phyloP scores from a whole-genome alignment of 2,113 vertebrate species.

The Rafetus swinhoei region DNA sequence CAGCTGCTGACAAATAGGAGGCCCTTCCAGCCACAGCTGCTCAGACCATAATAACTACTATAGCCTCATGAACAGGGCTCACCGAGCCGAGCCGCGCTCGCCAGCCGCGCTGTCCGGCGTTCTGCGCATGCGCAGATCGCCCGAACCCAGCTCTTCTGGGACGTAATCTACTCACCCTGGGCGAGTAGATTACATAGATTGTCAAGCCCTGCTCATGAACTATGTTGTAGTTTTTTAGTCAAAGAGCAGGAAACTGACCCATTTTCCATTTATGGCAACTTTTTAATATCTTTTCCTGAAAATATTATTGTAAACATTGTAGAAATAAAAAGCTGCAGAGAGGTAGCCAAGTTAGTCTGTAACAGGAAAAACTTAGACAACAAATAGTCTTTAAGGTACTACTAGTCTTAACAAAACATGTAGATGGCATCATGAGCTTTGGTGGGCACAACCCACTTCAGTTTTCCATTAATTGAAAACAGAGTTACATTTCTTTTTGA shows the following conservation, averaged over 20 bases:
- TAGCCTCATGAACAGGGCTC: not conserved
- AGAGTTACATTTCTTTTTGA: conserved; percentile 6
- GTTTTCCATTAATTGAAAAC: not conserved
- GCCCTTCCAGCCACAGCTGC: not conserved
- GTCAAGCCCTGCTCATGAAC: not conserved
- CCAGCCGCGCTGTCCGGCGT: too few relatives aligned
- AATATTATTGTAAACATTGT: not conserved
- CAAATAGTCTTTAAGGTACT: too few relatives aligned
- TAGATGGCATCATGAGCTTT: too few relatives aligned
- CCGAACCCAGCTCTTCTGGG: too few relatives aligned
- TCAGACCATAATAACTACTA: not conserved
- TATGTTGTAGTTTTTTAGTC: not conserved
- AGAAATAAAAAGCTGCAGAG: not conserved
- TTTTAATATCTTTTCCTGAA: not conserved
- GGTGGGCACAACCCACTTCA: too few relatives aligned
- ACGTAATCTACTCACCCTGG: too few relatives aligned
- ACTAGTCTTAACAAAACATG: too few relatives aligned
- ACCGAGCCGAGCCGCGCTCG: too few relatives aligned
- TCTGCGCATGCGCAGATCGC: too few relatives aligned
- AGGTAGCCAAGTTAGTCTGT: too few relatives aligned
- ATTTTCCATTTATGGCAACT: rapidly evolving
- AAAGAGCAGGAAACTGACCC: not conserved
- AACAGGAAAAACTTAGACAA: too few relatives aligned
- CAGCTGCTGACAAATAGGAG: not conserved
- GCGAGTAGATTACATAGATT: too few relatives aligned